Evolutionary conservation across 2,113 vertebrate genomes (phyloP).

Genomic region (Phodopus roborovskii): DNA sequence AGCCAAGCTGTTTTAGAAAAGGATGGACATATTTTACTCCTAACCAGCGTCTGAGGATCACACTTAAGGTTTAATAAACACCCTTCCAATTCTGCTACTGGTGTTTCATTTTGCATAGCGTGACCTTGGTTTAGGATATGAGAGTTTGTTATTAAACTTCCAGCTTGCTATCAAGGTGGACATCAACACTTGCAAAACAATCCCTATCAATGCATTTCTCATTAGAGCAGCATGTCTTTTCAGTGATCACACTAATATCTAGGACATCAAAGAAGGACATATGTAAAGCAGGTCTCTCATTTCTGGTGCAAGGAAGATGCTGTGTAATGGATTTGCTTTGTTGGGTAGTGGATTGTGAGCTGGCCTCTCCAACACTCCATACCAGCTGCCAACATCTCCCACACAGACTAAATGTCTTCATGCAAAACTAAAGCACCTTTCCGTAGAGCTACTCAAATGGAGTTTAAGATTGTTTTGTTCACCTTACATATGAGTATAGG

Average conservation of each 20-base stretch:
- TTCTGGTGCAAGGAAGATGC: slow-evolving; percentile 35
- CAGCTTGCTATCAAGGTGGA: slow-evolving; percentile 65
- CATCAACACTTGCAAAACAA: slow-evolving; percentile 72
- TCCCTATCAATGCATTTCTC: slow-evolving; percentile 59
- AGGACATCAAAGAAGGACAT: slow-evolving; percentile 70
- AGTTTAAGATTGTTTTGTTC: slow-evolving; percentile 11
- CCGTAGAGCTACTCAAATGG: neutral
- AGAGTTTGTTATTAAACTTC: slow-evolving; percentile 79
- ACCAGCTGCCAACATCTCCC: slow-evolving; percentile 33
- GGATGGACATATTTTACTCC: slow-evolving; percentile 37
- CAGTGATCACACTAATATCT: slow-evolving; percentile 52
- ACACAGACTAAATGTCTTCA: slow-evolving; percentile 31
- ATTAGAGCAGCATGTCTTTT: slow-evolving; percentile 73
- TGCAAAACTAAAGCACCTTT: slow-evolving; percentile 63
- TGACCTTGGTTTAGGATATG: slow-evolving; percentile 83
- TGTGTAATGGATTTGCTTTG: slow-evolving; percentile 37
- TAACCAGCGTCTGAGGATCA: slow-evolving; percentile 75
- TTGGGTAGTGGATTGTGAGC: slow-evolving; percentile 9
- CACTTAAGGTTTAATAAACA: slow-evolving; percentile 87
- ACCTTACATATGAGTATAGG: slow-evolving; percentile 16
- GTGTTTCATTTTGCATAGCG: slow-evolving; percentile 82
- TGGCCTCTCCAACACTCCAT: slow-evolving; percentile 11
- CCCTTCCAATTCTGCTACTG: slow-evolving; percentile 77
- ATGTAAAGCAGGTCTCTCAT: slow-evolving; percentile 59
- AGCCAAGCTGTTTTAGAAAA: slow-evolving; percentile 63